Evolutionary conservation across 2,888 invertebrate genomes (phyloP).

Genomic region (Ischnus inquisitorius): DNA sequence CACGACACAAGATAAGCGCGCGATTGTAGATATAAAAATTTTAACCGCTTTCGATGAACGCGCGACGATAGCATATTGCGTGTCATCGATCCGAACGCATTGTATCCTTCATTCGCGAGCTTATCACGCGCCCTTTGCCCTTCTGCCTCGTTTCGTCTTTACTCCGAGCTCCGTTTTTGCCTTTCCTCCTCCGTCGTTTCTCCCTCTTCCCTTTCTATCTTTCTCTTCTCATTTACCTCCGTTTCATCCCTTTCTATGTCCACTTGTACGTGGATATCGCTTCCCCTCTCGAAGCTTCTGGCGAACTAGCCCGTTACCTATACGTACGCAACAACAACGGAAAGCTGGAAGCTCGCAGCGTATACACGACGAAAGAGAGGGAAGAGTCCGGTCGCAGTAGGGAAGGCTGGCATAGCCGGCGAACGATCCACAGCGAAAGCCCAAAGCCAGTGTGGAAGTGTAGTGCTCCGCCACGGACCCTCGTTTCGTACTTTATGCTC

Average conservation of each 20-base stretch:
- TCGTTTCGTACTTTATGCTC: conserved; percentile 72
- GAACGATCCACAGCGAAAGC: conserved; percentile 40
- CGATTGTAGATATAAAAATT: conserved; percentile 67
- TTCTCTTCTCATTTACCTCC: conserved; percentile 22
- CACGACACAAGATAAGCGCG: conserved; percentile 69
- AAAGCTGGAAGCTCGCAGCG: conserved; percentile 44
- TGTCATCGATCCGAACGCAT: conserved; percentile 79
- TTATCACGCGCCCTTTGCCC: neutral
- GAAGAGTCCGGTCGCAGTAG: conserved; percentile 63
- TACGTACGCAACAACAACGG: conserved; percentile 36
- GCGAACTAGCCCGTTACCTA: conserved; percentile 33
- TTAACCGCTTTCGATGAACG: conserved; percentile 72
- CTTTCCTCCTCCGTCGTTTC: neutral
- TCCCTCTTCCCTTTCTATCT: neutral
- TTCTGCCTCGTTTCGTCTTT: conserved; percentile 6
- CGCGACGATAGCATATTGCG: conserved; percentile 79
- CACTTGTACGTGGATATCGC: neutral
- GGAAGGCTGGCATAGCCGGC: conserved; percentile 50
- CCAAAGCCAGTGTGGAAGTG: conserved; percentile 34
- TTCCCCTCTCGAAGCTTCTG: conserved; percentile 22
- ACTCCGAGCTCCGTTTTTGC: neutral
- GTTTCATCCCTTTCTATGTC: conserved; percentile 24
- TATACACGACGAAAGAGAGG: neutral
- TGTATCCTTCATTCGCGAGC: conserved; percentile 65
- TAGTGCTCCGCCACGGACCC: conserved; percentile 63